Base-by-base conservation (phyloP, 2,888 invertebrate species). In the Sesamia inferens region DNA sequence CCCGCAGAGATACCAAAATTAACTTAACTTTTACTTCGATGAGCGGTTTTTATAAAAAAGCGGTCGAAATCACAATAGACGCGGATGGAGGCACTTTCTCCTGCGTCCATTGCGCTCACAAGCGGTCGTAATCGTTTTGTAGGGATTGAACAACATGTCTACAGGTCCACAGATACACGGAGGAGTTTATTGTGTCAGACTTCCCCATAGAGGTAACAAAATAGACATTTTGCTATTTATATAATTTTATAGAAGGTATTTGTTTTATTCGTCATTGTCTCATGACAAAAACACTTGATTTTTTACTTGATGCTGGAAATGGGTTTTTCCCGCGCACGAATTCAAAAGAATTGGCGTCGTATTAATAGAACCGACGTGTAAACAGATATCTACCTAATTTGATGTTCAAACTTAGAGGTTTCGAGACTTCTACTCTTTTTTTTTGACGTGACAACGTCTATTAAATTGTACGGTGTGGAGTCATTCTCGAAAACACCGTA, bases 21-120 rank as follows among this genome's bases (percentile, higher is more conserved):
- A n/a, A n/a, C n/a, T n/a, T n/a, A 85, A 79, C 77, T 81, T 85
- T 85, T 87, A 85, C 87, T 61, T 63, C 79, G 78, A 74, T 80
- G 81, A 87, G 79, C 74, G 80, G 83, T 86, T 87, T 51, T 87
- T 82, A 78, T 79, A 72, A 76, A 76, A 77, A 82, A 80, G 84
- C 80, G 77, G 87, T 76, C 84, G 82, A 76, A 85, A 74, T 82
- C 72, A 87, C 87, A 85, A 79, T 81, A 72, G 79, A 63, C 75
- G 78, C 79, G 85, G 75, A 76, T 22, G 47, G 39, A 78, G 74
- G 62, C 74, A 82, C 86, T 86, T 86, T 86, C 86, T 75, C 86
- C 44, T 39, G 54, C 71, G 51, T 66, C 67, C 65, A 68, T 14
- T 51, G 66, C 64, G 73, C 71, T 76, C 61, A 59, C 78, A 64